Base-by-base conservation (phyloP, 2,113 vertebrate species). In the Chamaea fasciata region DNA sequence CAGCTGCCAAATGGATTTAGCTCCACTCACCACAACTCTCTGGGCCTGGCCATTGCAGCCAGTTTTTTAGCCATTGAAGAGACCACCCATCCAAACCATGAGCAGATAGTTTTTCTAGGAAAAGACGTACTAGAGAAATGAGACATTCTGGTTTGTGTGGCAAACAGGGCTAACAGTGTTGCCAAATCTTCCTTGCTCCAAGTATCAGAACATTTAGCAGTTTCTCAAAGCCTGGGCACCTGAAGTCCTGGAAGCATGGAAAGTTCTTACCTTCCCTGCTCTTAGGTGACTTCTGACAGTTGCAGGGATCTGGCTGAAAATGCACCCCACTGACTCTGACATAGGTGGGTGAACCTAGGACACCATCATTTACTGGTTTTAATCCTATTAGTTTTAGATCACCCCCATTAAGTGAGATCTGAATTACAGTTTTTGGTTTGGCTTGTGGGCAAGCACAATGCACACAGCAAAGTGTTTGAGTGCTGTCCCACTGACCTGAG, bases 311-410 rank as follows among this genome's bases (percentile, higher is more conserved):
- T 2, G 10, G 63, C 30, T 83, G 75, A 65, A 86, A 91, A 93
- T 33, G 52, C 14, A 27, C 7, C 4, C 39, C 11, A 3, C 17
- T 52, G 35, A 4, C 70, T 82, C 31, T 0, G 0, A 85, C n/a
- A 82, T 9, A 41, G 69, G 50, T 1, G 0, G 42, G 30, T 23
- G 28, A 83, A 90, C 24, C 28, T 31, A 65, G 53, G 42, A 76
- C 92, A 83, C 46, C 49, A 46, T n/a, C 16, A 50, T 57, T 90
- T 70, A 57, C 30, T 71, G 42, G 17, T 89, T 94, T 92, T 68
- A 78, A 33, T 71, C 15, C 49, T 79, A 22, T 73, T 88, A 67
- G 75, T 93, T 95, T 89, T 76, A 94, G 82, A 69, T 83, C 84
- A 77, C 18, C 55, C 60, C 75, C 59, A 59, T 4, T 55, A 59